Evolutionary conservation across 2,888 invertebrate genomes (phyloP).

Genomic region (Caenorhabditis angaria): DNA sequence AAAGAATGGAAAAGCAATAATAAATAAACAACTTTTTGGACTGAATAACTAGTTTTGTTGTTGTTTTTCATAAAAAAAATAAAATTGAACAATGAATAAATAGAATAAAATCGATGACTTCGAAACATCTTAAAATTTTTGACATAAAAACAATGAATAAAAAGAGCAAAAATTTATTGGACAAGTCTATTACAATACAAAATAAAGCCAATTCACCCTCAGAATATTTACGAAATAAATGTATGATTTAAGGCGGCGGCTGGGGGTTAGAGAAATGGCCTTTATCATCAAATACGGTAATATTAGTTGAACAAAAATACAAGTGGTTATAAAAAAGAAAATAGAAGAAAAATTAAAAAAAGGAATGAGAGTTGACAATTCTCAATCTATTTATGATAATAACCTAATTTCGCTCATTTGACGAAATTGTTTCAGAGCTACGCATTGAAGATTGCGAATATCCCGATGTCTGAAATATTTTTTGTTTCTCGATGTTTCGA

Average conservation of each 20-base stretch:
- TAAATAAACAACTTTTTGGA: neutral
- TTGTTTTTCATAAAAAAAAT: neutral
- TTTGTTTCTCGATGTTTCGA: neutral
- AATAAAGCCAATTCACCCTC: neutral
- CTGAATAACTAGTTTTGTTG: neutral
- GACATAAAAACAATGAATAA: neutral
- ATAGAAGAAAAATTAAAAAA: neutral
- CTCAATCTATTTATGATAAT: neutral
- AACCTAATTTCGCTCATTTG: constrained; percentile 12
- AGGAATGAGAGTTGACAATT: neutral
- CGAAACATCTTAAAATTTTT: too few species aligned
- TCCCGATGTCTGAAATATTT: constrained; percentile 14
- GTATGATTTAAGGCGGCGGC: neutral
- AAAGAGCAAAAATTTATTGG: constrained; percentile 2
- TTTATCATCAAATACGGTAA: neutral
- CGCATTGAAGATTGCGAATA: constrained; percentile 24
- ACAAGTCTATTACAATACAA: constrained; percentile 1
- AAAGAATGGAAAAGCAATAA: neutral
- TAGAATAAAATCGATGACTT: too few species aligned
- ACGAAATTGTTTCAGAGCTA: constrained; percentile 22
- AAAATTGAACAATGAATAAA: too few species aligned
- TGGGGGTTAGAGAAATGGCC: neutral
- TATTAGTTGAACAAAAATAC: constrained; percentile 1
- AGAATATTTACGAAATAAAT: neutral
- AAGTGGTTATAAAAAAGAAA: too few species aligned